These are phyloP conservation scores for Dendrocopos noguchii DNA, from an alignment of 2,113 vertebrate species.

Conservation along the genomic window DNA sequence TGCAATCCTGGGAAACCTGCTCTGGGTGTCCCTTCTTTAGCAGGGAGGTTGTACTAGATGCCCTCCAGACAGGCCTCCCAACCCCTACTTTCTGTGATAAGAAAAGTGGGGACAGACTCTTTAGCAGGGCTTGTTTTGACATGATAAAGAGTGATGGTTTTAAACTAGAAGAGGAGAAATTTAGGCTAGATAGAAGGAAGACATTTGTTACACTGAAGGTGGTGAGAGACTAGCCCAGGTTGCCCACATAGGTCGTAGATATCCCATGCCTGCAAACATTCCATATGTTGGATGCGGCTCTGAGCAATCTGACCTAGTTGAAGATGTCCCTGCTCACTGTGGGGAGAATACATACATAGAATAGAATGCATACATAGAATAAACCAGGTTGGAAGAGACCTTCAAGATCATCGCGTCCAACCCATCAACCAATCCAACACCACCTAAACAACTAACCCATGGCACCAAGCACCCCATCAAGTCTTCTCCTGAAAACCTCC, in stretches of 20 bases:
- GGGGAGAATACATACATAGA: too few species aligned
- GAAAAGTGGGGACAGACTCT: not conserved
- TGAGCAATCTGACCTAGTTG: not conserved
- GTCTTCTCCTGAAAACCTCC: too few species aligned
- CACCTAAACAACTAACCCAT: too few species aligned
- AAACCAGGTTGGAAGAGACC: too few species aligned
- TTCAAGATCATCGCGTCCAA: too few species aligned
- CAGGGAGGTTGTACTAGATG: too few species aligned
- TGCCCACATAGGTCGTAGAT: not conserved
- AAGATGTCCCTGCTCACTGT: not conserved
- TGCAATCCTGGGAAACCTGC: too few species aligned
- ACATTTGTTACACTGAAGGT: not conserved
- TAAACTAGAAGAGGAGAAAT: not conserved
- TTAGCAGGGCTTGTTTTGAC: not conserved
- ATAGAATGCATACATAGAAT: too few species aligned
- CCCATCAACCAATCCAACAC: too few species aligned
- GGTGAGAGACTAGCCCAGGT: not conserved
- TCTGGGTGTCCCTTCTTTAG: too few species aligned
- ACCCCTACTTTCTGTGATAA: not conserved
- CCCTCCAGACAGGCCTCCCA: too few species aligned
- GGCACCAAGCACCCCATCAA: too few species aligned
- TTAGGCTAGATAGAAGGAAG: not conserved
- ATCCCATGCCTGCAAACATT: not conserved
- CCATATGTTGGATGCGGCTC: not conserved
- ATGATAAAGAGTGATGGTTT: not conserved